A percentile compares a stretch with the other conserved stretches of the same genome.
Conservation (phyloP, 2,797 vertebrate species). For the Paguma larvata region DNA sequence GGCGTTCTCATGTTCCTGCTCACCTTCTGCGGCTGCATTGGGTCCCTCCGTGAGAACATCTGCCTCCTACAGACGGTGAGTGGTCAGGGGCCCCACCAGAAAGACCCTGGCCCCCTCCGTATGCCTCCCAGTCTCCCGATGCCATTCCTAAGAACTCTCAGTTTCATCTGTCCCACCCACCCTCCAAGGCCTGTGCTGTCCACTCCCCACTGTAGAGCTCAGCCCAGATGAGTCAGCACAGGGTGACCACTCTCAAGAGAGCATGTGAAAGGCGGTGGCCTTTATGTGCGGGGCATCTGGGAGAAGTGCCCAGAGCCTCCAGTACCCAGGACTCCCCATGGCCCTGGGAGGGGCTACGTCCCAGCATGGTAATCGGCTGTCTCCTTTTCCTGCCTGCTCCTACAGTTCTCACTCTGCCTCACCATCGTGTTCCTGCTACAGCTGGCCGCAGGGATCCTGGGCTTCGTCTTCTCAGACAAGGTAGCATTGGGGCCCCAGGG, state of each 20-base stretch:
- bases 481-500: slow-evolving; percentile 83
- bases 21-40: slow-evolving; percentile 97
- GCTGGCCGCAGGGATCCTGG: slow-evolving; percentile 92
- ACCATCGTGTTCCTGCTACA: slow-evolving; percentile 95
- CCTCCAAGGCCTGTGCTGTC: neutral
- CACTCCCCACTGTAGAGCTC: neutral
- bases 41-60: slow-evolving; percentile 97
- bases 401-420: slow-evolving; percentile 94
- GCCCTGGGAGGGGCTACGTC: neutral
- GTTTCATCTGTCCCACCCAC: neutral
- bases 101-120: neutral
- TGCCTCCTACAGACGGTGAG: slow-evolving; percentile 95
- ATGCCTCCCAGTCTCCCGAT: neutral
- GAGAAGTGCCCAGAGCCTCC: neutral
- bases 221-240: neutral
- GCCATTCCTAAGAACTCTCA: neutral
- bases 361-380: neutral
- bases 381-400: neutral
- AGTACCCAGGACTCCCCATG: neutral
- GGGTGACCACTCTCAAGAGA: neutral
- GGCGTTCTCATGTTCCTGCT: slow-evolving; percentile 96
- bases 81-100: neutral
- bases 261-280: neutral
- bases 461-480: slow-evolving; percentile 96
- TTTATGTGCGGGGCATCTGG: neutral